phyloP scores from a whole-genome alignment of 1,140 invertebrate genomes.

The Dolichoris vasculosae region DNA sequence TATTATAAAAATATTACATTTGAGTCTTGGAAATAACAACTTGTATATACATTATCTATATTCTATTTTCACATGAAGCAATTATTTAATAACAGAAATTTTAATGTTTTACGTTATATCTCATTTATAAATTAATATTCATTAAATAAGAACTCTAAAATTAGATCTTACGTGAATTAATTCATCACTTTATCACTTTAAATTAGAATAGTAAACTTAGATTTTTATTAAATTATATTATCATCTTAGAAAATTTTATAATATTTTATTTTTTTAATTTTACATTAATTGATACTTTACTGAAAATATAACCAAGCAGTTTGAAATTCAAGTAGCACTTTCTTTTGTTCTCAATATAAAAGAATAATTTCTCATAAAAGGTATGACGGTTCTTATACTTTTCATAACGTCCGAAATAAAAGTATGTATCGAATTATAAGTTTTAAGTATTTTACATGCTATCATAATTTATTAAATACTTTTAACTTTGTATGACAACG shows the following conservation, averaged over 20 bases:
- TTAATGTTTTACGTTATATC: no score
- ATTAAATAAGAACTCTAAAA: no score
- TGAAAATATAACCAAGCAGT: neutral
- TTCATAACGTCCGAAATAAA: constrained; percentile 12
- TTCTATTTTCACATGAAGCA: no score
- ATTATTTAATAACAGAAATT: no score
- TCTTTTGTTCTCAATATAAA: constrained; percentile 21
- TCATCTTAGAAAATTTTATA: neutral
- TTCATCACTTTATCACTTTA: no score
- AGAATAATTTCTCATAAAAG: constrained; percentile 14
- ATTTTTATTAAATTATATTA: no score
- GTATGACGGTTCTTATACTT: neutral
- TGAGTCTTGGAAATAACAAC: no score
- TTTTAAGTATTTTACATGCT: neutral
- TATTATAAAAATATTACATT: no score
- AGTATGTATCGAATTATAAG: constrained; percentile 12
- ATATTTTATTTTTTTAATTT: neutral
- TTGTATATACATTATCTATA: no score
- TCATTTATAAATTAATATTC: no score
- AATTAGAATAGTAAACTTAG: no score
- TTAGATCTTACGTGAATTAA: no score
- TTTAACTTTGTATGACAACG: constrained; percentile 2
- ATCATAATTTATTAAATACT: neutral
- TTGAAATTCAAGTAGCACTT: neutral
- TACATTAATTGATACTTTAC: neutral